Evolutionary conservation across 92 coral and sea anemone species (phyloP).

Genomic region (Zoanthus gigantus): DNA sequence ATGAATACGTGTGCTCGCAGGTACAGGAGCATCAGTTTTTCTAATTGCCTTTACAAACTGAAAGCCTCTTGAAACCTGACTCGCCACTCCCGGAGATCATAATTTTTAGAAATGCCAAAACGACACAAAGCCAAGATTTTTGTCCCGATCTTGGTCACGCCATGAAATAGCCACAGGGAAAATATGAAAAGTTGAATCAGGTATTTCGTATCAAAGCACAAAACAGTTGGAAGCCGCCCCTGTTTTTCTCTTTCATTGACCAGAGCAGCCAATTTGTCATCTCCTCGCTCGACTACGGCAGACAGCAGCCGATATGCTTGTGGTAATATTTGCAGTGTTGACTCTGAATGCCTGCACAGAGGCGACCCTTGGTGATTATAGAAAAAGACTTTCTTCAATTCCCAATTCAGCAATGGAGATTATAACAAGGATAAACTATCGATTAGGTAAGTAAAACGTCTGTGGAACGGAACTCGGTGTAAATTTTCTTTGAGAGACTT

Average conservation of each 20-base stretch:
- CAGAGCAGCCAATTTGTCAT: constrained; percentile 3
- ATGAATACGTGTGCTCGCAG: background rate
- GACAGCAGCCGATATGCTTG: background rate
- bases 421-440: constrained; percentile 4
- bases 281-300: background rate
- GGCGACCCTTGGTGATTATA: background rate
- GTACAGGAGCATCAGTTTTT: background rate
- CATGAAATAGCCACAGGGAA: background rate
- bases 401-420: background rate
- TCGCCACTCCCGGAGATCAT: background rate
- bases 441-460: background rate
- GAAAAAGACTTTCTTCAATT: too few species aligned
- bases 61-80: background rate
- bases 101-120: background rate
- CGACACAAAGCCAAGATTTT: background rate
- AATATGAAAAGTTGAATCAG: background rate
- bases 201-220: background rate
- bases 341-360: background rate
- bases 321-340: background rate
- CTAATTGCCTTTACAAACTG: background rate
- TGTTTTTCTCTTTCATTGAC: background rate
- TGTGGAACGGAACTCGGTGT: background rate
- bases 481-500: background rate
- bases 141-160: background rate
- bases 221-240: background rate